These are phyloP conservation scores for Vombatus ursinus DNA, from an alignment of 2,113 vertebrate species.

Conservation along the genomic window DNA sequence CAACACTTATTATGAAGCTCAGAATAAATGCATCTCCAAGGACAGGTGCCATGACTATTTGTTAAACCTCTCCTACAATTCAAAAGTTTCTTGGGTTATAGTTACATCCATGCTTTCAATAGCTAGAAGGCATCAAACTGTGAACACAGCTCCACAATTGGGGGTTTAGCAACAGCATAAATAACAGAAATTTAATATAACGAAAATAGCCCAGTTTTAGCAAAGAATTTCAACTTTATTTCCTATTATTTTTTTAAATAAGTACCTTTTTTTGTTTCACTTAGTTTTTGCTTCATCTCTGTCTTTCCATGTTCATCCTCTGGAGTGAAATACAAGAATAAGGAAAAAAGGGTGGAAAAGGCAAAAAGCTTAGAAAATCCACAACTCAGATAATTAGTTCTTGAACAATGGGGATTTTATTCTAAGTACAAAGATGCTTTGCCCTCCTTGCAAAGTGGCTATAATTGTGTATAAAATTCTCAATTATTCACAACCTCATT, in stretches of 20 bases:
- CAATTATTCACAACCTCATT: background rate
- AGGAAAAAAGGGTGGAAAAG: background rate
- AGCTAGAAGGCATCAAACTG: background rate
- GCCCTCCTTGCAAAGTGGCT: background rate
- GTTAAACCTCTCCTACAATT: background rate
- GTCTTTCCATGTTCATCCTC: background rate
- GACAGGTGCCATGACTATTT: background rate
- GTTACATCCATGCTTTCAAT: background rate
- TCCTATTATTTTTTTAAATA: background rate
- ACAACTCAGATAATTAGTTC: background rate
- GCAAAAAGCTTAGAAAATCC: background rate
- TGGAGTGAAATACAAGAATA: background rate
- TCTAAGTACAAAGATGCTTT: background rate
- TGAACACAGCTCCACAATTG: background rate
- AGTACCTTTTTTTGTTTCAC: background rate
- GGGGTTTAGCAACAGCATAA: background rate
- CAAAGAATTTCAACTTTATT: background rate
- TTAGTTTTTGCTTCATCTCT: background rate
- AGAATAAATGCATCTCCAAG: background rate
- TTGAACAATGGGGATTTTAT: background rate
- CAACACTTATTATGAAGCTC: background rate
- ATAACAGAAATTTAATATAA: constrained; percentile 5
- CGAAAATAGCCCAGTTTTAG: background rate
- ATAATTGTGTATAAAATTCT: background rate
- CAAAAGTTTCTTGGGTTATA: background rate